phyloP scores from a whole-genome alignment of 2,113 vertebrate genomes.

The Gambusia holbrooki region DNA sequence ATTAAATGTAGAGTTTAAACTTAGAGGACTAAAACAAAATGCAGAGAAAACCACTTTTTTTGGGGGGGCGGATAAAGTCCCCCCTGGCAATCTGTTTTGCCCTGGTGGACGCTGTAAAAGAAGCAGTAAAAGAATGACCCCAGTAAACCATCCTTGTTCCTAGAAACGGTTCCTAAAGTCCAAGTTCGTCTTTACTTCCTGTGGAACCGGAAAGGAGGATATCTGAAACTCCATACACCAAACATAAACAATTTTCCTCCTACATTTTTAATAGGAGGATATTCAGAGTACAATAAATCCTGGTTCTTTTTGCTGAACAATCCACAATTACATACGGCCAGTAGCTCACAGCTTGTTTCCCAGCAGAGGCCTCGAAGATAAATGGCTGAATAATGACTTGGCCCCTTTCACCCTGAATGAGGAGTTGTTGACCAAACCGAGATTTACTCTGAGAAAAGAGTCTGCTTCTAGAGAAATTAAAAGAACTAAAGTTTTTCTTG shows the following conservation, averaged over 20 bases:
- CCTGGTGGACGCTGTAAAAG: neutral
- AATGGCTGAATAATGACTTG: neutral
- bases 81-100: neutral
- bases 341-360: neutral
- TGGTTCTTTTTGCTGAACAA: neutral
- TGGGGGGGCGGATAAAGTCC: neutral
- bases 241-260: neutral
- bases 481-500: neutral
- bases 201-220: neutral
- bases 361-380: conserved; percentile 1
- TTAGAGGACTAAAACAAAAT: too few species aligned
- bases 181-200: neutral
- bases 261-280: neutral
- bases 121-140: neutral
- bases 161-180: neutral
- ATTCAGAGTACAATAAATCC: too few species aligned
- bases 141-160: neutral
- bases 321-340: neutral
- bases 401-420: neutral
- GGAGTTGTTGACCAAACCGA: neutral
- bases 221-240: neutral
- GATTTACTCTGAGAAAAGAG: too few species aligned
- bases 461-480: neutral
- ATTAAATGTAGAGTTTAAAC: too few species aligned
- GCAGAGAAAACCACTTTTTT: too few species aligned